A percentile compares a stretch with the other conserved stretches of the same genome.
These are phyloP conservation scores for Deilephila porcellus DNA, from an alignment of 2,888 invertebrate species.

Conservation along the genomic window DNA sequence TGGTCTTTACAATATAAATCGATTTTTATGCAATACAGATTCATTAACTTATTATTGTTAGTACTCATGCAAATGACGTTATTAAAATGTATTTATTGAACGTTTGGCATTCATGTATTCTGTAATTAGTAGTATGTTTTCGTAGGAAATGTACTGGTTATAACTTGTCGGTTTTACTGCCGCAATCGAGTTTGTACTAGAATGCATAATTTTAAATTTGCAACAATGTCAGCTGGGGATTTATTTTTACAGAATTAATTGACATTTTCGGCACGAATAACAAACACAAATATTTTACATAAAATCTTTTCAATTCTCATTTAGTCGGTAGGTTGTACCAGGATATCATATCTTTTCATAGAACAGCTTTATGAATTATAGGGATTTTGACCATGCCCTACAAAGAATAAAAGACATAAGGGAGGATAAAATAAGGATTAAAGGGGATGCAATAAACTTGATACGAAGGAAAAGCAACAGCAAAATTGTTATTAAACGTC, in stretches of 20 bases:
- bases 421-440: no score
- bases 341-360: no score
- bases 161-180: not conserved
- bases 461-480: no score
- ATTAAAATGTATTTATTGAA: constrained; percentile 42
- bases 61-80: constrained; percentile 58
- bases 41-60: constrained; percentile 62
- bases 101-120: constrained; percentile 35
- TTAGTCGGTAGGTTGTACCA: no score
- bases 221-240: not conserved
- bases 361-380: no score
- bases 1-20: constrained; percentile 65
- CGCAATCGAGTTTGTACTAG: not conserved
- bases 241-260: constrained; percentile 3
- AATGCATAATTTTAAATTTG: not conserved
- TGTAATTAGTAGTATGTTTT: constrained; percentile 28
- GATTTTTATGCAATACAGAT: constrained; percentile 69
- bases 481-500: no score
- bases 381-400: no score
- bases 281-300: no score
- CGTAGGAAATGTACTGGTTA: constrained; percentile 32
- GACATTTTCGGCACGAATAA: not conserved
- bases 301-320: no score
- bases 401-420: no score
- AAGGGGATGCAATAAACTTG: no score